Evolutionary conservation across 2,797 vertebrate species (phyloP).

Genomic region (Clarias fuscus): DNA sequence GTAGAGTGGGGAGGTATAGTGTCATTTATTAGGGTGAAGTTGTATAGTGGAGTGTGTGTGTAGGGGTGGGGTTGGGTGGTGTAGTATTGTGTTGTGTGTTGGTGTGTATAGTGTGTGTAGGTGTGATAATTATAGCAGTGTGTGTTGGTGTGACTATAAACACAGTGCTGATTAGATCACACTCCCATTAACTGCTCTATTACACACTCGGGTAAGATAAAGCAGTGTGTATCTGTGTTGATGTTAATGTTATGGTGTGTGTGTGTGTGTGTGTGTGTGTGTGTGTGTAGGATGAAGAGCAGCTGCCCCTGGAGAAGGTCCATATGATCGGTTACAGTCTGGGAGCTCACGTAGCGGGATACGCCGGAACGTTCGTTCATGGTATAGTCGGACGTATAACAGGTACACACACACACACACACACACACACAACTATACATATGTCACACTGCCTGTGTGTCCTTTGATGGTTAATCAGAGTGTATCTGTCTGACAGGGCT

Average conservation of each 20-base stretch:
- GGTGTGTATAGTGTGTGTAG: no score
- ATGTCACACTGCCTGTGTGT: neutral
- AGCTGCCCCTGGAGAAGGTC: constrained; percentile 79
- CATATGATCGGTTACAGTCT: constrained; percentile 97
- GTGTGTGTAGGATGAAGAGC: constrained; percentile 74
- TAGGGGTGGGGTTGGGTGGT: neutral
- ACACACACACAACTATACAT: neutral
- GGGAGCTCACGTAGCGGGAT: constrained; percentile 93
- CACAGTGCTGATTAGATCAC: neutral
- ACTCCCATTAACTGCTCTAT: neutral
- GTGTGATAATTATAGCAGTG: neutral
- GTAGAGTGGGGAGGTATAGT: no score
- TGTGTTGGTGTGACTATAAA: neutral
- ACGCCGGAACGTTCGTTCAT: constrained; percentile 80
- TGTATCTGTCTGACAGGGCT: constrained; percentile 72
- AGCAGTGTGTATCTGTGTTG: neutral
- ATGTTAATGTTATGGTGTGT: constrained; percentile 42
- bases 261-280: constrained; percentile 19
- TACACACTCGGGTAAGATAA: neutral
- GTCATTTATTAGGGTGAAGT: no score
- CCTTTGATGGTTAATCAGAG: neutral
- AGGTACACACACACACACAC: constrained; percentile 68
- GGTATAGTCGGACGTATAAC: constrained; percentile 92
- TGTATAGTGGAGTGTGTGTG: neutral
- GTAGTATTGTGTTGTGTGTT: neutral